Base-by-base conservation (phyloP, 2,888 invertebrate genomes). In the Acleris cristana region DNA sequence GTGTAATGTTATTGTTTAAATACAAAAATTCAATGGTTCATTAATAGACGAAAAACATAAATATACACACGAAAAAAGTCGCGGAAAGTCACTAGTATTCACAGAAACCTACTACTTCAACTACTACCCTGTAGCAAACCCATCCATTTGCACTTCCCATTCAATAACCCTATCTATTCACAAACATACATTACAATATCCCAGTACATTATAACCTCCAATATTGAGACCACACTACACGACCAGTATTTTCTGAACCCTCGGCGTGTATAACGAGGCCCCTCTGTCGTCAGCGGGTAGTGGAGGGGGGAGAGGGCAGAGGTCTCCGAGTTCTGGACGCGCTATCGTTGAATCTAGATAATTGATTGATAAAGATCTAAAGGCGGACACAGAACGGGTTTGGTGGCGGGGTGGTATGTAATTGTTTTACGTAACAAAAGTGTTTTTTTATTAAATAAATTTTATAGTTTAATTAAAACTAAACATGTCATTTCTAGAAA, bases 331-430 rank as follows among this genome's bases (percentile, higher is more conserved):
- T 26, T 40, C 26, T 62, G 60, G 64, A 49, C 56, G 48, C 56
- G 65, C 66, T 70, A 72, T 73, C 71, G 69, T 66, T 69, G 70
- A 73, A 79, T 79, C 79, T 80, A 78, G 83, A 80, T 82, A 81
- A 82, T 81, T 80, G 79, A 84, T 82, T 80, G 83, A 83, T 84
- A 80, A 75, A 76, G 74, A 81, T 83, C 77, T 78, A 72, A 70
- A 74, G 74, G 67, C 72, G 70, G 64, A 69, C 61, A 60, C 70
- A 69, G 70, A 73, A 79, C 69, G 76, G 73, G 76, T 77, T 76
- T 66, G 62, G 67, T 44, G 34, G 69, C 69, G 44, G 66, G 62
- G 62, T 63, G 63, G 62, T 63, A 63, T 26, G 63, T 70, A 21
- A 16, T 54, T 55, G 53, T 53, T 10, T 57, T 30, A 7, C 26